Base-by-base conservation (phyloP, 1,140 invertebrate genomes). In the Geopemphigus sp. region DNA sequence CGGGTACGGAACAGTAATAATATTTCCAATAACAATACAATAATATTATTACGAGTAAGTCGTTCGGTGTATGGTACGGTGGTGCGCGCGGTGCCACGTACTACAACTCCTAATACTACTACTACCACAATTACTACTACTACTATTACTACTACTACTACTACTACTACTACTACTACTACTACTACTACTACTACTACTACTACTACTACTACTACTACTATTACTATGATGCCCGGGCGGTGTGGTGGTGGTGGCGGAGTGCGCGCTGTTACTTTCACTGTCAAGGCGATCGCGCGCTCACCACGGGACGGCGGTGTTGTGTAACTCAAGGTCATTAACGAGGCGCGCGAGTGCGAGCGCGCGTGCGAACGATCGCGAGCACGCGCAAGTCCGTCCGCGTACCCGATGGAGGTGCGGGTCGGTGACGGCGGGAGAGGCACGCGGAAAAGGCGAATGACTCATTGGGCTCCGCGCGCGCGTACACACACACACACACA, bases 391-490 rank as follows among this genome's bases (percentile, higher is more conserved):
- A 78, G 56, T 47, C 39, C 74, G 74, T 57, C 74, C 74, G 72
- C 29, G 54, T 57, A 32, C 53, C 29, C 74, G 39, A 14, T 22
- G 29, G 14, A 11, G 39, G 14, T 12, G 5, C 47, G 47, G 11
- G 47, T 50, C 12, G 5, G 32, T 39, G 32, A 11, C 54, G 19
- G 26, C 57, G 17, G 26, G 32, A 45, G 19, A 57, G 57, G 59
- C 74, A 61, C 74, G 74, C 74, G 74, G 74, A 78, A 78, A 78
- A 78, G 74, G 74, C 74, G 74, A 78, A 78, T 78, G 74, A 78
- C 74, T 78, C 74, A 78, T 61, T 61, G 39, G 57, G 57, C 32
- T n/a, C 56, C 74, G 74, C 32, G n/a, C 32, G n/a, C 39, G 17
- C 29, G 39, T 4, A 50, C 63, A 19, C 39, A 50, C 39, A 22